Conservation (phyloP, 1,140 invertebrate species). For the Ganaspis sp. region DNA sequence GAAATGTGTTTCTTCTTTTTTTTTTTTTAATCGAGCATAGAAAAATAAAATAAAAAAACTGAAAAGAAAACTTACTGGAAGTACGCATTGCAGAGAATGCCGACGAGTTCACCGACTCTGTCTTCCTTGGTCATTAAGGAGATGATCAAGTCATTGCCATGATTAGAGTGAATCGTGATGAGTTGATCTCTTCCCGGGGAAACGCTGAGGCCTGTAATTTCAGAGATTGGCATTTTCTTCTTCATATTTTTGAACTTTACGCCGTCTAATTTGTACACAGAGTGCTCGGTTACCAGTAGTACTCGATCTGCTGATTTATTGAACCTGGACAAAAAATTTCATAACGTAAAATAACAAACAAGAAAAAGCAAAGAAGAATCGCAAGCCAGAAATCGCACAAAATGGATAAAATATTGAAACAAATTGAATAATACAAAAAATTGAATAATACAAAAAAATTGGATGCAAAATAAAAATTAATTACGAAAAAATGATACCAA, state of each 20-base stretch:
- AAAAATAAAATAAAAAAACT: conserved; percentile 35
- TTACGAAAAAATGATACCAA: conserved; percentile 74
- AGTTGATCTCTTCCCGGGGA: conserved; percentile 92
- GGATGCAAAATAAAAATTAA: too few relatives aligned
- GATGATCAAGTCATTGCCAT: conserved; percentile 93
- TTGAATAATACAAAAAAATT: too few relatives aligned
- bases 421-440: too few relatives aligned
- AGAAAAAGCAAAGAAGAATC: too few relatives aligned
- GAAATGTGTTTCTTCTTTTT: too few relatives aligned
- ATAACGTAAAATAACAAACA: too few relatives aligned
- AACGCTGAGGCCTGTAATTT: conserved; percentile 89
- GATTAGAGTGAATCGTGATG: conserved; percentile 90
- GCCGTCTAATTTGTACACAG: conserved; percentile 92
- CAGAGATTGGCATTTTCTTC: conserved; percentile 86
- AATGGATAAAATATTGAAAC: too few relatives aligned
- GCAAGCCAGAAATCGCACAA: too few relatives aligned
- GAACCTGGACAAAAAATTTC: too few relatives aligned
- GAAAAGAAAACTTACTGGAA: conserved; percentile 80
- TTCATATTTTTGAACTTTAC: conserved; percentile 92
- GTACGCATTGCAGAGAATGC: conserved; percentile 85
- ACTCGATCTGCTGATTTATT: conserved; percentile 94
- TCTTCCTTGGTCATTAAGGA: conserved; percentile 80
- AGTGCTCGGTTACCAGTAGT: conserved; percentile 90
- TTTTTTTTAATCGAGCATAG: conserved; percentile 15
- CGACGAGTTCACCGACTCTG: conserved; percentile 91